Conservation (phyloP, 2,888 invertebrate genomes). For the Ypsolopha scabrella region DNA sequence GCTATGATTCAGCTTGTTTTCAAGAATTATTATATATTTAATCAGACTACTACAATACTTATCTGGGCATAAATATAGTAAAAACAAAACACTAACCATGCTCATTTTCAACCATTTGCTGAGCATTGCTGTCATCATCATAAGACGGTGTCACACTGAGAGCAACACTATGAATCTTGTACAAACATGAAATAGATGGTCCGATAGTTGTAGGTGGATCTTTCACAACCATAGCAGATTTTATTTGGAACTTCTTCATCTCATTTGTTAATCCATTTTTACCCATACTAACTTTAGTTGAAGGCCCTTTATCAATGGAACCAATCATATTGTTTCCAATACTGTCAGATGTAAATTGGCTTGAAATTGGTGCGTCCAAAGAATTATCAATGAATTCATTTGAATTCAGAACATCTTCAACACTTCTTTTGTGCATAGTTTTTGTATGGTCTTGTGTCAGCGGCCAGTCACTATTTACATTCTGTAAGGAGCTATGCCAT, state of each 20-base stretch:
- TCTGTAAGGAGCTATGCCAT: slow-evolving; percentile 36
- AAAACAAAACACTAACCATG: slow-evolving; percentile 30
- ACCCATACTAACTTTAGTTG: slow-evolving; percentile 26
- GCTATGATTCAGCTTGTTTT: no score
- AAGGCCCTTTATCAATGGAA: slow-evolving; percentile 25
- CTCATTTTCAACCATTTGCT: slow-evolving; percentile 45
- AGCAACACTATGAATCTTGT: slow-evolving; percentile 46
- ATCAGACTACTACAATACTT: no score
- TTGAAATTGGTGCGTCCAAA: slow-evolving; percentile 20
- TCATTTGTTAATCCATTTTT: slow-evolving; percentile 31
- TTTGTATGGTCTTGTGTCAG: slow-evolving; percentile 28
- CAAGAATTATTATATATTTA: no score
- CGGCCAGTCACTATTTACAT: slow-evolving; percentile 25
- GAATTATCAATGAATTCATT: slow-evolving; percentile 28
- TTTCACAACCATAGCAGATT: slow-evolving; percentile 26
- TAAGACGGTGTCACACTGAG: slow-evolving; percentile 51
- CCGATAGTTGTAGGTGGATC: slow-evolving; percentile 26
- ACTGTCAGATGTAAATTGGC: slow-evolving; percentile 26
- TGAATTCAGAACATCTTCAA: slow-evolving; percentile 27
- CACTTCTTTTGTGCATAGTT: slow-evolving; percentile 36
- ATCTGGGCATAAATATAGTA: neutral
- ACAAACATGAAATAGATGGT: slow-evolving; percentile 37
- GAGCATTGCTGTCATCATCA: slow-evolving; percentile 42
- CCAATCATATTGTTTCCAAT: slow-evolving; percentile 24
- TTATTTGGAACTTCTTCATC: slow-evolving; percentile 34